Conservation (phyloP, 2,113 vertebrate genomes). For the Lates calcarifer region DNA sequence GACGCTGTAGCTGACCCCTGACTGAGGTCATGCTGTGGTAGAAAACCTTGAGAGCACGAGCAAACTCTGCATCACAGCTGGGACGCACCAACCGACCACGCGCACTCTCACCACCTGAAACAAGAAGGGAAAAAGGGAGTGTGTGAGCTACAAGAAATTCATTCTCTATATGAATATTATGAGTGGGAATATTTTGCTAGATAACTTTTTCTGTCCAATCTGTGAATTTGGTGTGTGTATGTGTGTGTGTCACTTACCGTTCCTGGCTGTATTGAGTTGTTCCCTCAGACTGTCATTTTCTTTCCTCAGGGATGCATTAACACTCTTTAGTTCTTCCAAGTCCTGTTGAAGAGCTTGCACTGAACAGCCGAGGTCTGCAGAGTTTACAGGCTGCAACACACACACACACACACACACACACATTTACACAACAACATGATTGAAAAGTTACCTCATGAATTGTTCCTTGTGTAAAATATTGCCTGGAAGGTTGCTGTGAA, state of each 20-base stretch:
- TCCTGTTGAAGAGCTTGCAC: constrained; percentile 85
- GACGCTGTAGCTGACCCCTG: constrained; percentile 84
- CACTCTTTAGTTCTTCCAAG: constrained; percentile 83
- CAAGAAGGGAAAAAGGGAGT: neutral
- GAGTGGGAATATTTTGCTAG: no score
- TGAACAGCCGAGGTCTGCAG: constrained; percentile 79
- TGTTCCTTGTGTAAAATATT: neutral
- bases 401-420: constrained; percentile 31
- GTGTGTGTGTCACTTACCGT: constrained; percentile 63
- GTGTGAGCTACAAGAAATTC: neutral
- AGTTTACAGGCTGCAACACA: constrained; percentile 66
- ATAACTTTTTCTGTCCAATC: no score
- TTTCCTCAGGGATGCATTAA: constrained; percentile 84
- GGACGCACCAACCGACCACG: constrained; percentile 66
- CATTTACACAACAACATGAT: neutral
- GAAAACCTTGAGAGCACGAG: constrained; percentile 89
- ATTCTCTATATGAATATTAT: no score
- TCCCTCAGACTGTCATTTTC: constrained; percentile 87
- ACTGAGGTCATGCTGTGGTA: constrained; percentile 90
- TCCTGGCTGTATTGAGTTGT: constrained; percentile 73
- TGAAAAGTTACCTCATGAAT: neutral
- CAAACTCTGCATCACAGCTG: constrained; percentile 88
- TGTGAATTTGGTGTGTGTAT: neutral
- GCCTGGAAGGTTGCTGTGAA: no score
- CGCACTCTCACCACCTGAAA: constrained; percentile 64